These are phyloP conservation scores for Muscina levida DNA, from an alignment of 2,888 invertebrate genomes.

Conservation along the genomic window DNA sequence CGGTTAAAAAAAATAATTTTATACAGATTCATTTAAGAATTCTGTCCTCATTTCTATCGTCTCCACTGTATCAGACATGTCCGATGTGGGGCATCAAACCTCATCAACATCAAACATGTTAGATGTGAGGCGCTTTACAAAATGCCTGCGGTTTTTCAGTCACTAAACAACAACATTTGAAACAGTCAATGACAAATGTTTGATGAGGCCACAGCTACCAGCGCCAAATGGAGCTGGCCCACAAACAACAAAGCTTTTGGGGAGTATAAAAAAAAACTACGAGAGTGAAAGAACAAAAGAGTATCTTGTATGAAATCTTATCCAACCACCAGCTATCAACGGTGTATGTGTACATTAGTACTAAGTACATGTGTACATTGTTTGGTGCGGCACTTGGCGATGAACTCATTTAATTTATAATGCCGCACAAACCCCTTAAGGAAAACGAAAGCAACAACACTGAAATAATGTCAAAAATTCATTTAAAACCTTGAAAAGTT, in stretches of 20 bases:
- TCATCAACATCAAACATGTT: constrained; percentile 29
- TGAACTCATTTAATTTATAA: background rate
- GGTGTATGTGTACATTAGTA: too few relatives aligned
- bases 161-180: background rate
- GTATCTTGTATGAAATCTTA: too few relatives aligned
- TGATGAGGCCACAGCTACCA: background rate
- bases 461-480: background rate
- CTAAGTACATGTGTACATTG: too few relatives aligned
- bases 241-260: background rate
- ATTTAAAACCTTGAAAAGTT: constrained; percentile 2
- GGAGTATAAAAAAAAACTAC: too few relatives aligned
- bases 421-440: background rate
- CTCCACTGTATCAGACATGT: constrained; percentile 31
- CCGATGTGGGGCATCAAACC: constrained; percentile 7
- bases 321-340: too few relatives aligned
- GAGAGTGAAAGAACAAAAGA: too few relatives aligned
- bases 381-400: too few relatives aligned
- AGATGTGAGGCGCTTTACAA: background rate
- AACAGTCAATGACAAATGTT: constrained; percentile 5
- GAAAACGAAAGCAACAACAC: background rate
- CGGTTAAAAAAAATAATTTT: too few relatives aligned
- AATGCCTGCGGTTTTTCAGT: background rate
- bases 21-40: too few relatives aligned
- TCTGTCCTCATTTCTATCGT: background rate
- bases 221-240: background rate